Base-by-base conservation (phyloP, 92 coral and sea anemone genomes). In the Palythoa caribaeorum region DNA sequence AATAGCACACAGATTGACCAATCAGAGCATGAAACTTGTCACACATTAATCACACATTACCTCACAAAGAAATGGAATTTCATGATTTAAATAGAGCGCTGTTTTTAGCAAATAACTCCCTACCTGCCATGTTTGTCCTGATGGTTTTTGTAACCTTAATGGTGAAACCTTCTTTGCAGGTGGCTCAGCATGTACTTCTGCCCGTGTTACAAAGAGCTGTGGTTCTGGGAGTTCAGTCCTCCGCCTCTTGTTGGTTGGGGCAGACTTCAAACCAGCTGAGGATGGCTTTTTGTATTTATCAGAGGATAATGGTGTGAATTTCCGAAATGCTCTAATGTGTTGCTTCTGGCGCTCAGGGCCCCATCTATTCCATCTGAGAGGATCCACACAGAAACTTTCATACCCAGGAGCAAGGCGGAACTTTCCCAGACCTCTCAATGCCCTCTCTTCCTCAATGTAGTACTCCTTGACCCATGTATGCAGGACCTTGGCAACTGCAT, bases 361-460 rank as follows among this genome's bases (percentile, higher is more conserved):
- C 93, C 93, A 92, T 9, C 87, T 52, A 79, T 92, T 90, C 93
- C 91, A 92, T 37, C 11, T 83, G 19, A 83, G 70, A 9, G 92
- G 92, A 21, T 92, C 94, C 19, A 92, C 90, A 16, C 37, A 65
- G 65, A 89, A 92, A 14, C 85, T 74, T 38, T 88, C 90, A 50
- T 80, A 88, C 6, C 90, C 90, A 16, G 71, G 73, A 35, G 73
- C 73, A 20, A 68, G 73, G 73, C 73, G 39, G 63, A 84, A 93
- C 71, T 90, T 93, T 15, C 93, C 95, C 53, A 90, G 68, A 13
- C 93, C 95, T 2, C 77, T 52, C 7, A 93, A 63, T 7, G 92
- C 89, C 37, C 89, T 87, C 47, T 13, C 77, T 70, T 13, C 77
- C 69, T 90, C 92, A 2, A 65, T 17, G 76, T 69, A 84, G 77